phyloP scores from a whole-genome alignment of 1,140 invertebrate genomes.

The Pogonus chalceus region DNA sequence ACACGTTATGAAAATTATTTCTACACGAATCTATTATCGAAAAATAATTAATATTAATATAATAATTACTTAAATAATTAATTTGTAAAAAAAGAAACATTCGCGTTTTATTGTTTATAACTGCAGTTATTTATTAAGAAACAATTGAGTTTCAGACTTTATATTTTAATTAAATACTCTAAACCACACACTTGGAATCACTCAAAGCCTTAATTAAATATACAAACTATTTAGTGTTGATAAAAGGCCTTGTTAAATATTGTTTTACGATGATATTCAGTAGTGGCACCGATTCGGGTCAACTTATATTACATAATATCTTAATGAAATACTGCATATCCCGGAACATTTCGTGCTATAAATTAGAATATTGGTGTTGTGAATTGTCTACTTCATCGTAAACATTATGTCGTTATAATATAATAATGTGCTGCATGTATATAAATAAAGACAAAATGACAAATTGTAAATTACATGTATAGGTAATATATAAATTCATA shows the following conservation, averaged over 20 bases:
- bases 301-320: not conserved
- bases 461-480: not conserved
- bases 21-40: not conserved
- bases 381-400: too few species aligned
- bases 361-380: too few species aligned
- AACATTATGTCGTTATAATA: too few species aligned
- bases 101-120: not conserved
- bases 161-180: conserved; percentile 11
- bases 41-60: not conserved
- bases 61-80: not conserved
- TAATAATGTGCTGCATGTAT: too few species aligned
- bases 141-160: conserved; percentile 10
- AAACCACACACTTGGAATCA: conserved; percentile 8
- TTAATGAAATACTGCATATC: too few species aligned
- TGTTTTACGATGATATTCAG: not conserved
- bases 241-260: conserved; percentile 5
- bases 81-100: conserved; percentile 3
- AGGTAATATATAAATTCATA: not conserved
- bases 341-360: too few species aligned
- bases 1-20: not conserved
- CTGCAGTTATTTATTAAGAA: conserved; percentile 10
- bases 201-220: conserved; percentile 1
- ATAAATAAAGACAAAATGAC: not conserved
- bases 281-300: not conserved
- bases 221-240: conserved; percentile 6